A percentile compares a stretch with the other conserved stretches of the same genome.
Conservation (phyloP, 2,888 invertebrate genomes). For the Steinernema hermaphroditum region DNA sequence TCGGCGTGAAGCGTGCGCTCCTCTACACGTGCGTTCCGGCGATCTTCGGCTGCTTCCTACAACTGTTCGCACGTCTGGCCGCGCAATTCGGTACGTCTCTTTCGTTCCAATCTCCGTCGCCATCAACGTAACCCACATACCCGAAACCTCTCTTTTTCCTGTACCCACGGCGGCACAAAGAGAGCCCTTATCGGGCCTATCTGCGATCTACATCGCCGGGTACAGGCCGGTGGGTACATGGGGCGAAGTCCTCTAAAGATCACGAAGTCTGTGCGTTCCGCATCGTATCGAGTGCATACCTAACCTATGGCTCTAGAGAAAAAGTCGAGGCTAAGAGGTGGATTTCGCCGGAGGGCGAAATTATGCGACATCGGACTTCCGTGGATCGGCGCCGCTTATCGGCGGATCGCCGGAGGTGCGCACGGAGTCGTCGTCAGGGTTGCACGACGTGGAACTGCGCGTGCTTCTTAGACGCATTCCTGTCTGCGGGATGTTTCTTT, state of each 20-base stretch:
- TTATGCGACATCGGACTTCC: background rate
- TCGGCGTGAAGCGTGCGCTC: conserved; percentile 56
- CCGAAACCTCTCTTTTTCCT: background rate
- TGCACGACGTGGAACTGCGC: background rate
- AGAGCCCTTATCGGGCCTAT: background rate
- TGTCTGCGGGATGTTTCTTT: background rate
- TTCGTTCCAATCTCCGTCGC: background rate
- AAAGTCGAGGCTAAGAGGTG: too few relatives aligned
- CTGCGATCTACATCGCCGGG: background rate
- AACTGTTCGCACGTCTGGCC: conserved; percentile 46
- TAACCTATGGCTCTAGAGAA: too few relatives aligned
- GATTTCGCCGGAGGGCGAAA: background rate
- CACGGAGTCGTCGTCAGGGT: background rate
- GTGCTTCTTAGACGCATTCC: background rate
- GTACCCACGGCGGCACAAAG: background rate
- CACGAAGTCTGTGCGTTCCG: too few relatives aligned
- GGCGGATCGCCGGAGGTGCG: background rate
- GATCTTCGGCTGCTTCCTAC: conserved; percentile 52
- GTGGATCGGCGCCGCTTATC: conserved; percentile 21
- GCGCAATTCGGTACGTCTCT: conserved; percentile 31
- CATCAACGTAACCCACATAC: conserved; percentile 1
- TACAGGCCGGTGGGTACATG: background rate
- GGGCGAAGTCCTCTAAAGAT: background rate
- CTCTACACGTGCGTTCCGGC: conserved; percentile 54
- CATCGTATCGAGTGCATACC: too few relatives aligned